A percentile compares a stretch with the other conserved stretches of the same genome.
phyloP scores from a whole-genome alignment of 2,888 invertebrate species.

The Megaustenia siamemsis region DNA sequence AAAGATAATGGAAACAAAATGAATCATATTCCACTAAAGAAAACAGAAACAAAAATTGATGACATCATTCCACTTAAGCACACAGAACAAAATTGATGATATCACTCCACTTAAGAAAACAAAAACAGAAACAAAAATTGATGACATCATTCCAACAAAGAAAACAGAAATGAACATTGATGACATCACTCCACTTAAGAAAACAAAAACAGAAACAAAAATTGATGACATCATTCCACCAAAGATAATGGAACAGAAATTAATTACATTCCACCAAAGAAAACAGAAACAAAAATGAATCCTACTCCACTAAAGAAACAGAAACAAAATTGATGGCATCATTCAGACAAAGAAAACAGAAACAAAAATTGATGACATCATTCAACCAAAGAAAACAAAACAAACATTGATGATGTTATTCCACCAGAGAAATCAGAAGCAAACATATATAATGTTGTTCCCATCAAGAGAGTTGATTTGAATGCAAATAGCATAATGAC shows the following conservation, averaged over 20 bases:
- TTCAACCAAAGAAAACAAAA: no score
- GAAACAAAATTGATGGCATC: background rate
- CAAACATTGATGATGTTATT: background rate
- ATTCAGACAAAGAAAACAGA: background rate
- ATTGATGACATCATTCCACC: slow-evolving; percentile 11
- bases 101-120: background rate
- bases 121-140: background rate
- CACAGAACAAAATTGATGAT: background rate
- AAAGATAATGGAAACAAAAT: background rate
- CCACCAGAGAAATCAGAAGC: background rate
- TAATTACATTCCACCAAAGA: background rate
- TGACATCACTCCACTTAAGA: background rate
- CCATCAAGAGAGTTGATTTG: background rate
- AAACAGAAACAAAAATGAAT: background rate
- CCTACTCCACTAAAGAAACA: background rate
- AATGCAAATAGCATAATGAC: background rate
- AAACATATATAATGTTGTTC: background rate
- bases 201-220: slow-evolving; percentile 11
- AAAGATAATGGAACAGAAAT: background rate
- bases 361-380: background rate
- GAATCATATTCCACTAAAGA: background rate
- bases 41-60: slow-evolving; percentile 14
- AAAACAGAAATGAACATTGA: background rate
- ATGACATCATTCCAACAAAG: background rate
- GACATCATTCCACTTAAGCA: background rate